Conservation (phyloP, 1,140 invertebrate species). For the Orchestia grillus region DNA sequence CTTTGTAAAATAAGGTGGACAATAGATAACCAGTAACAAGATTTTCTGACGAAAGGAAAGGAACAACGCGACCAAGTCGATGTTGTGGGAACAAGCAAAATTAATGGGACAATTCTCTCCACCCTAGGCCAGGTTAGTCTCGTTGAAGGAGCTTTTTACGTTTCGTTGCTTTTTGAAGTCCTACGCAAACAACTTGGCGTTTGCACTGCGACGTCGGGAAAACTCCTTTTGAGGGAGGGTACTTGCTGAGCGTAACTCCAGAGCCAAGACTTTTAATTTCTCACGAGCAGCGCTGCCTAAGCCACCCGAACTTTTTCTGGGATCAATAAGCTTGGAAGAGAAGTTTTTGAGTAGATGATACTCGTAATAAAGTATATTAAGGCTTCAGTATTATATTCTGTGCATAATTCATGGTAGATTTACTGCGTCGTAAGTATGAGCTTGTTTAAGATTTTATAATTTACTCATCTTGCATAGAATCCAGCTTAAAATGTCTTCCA, state of each 20-base stretch:
- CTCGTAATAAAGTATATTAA: neutral
- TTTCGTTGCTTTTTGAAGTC: constrained; percentile 8
- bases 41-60: neutral
- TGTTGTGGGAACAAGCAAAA: neutral
- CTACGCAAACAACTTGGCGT: neutral
- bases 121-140: neutral
- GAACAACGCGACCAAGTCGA: neutral
- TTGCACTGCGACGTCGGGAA: neutral
- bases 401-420: no score
- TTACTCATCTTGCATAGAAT: no score
- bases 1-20: neutral
- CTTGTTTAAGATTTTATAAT: no score
- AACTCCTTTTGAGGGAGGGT: neutral
- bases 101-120: neutral
- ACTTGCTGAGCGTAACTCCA: neutral
- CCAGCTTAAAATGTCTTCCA: no score
- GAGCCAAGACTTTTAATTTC: neutral
- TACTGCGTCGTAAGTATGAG: no score
- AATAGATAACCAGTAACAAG: neutral
- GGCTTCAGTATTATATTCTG: no score
- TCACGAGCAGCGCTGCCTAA: neutral
- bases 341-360: neutral
- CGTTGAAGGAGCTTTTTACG: neutral
- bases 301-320: neutral
- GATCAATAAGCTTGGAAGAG: neutral